Percentiles rank a stretch among this genome's conserved stretches.
Evolutionary conservation across 2,888 invertebrate genomes (phyloP).

Genomic region (Allacma fusca): DNA sequence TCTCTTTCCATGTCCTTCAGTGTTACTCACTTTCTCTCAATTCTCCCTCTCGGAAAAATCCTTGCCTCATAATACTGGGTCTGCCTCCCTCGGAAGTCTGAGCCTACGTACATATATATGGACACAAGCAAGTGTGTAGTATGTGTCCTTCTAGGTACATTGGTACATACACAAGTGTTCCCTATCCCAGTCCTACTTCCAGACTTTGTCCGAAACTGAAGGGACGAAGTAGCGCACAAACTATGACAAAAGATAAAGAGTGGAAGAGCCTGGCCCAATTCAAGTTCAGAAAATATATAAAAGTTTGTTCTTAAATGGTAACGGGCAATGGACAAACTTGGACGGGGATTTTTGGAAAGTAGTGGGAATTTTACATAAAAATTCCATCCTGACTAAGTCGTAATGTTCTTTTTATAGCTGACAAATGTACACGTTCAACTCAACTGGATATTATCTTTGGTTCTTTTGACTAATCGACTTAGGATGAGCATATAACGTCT

Average conservation of each 20-base stretch:
- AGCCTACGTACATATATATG: no score
- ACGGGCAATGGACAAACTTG: background rate
- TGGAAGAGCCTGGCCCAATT: background rate
- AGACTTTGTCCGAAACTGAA: background rate
- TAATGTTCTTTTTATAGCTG: conserved; percentile 2
- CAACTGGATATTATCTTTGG: background rate
- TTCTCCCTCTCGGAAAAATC: background rate
- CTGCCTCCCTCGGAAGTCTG: no score
- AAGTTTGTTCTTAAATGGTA: background rate
- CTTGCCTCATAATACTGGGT: no score
- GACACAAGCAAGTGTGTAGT: no score
- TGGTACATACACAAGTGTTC: no score
- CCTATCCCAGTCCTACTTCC: no score
- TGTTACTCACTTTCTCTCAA: background rate
- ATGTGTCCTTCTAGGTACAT: no score
- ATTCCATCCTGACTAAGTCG: background rate
- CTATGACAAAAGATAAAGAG: background rate
- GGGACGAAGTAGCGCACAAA: background rate
- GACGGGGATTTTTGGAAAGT: background rate
- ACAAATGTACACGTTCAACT: conserved; percentile 9
- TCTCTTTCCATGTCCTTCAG: background rate
- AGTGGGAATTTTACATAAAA: conserved; percentile 2
- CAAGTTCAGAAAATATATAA: background rate
- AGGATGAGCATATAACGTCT: background rate
- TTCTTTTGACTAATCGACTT: background rate